phyloP scores from a whole-genome alignment of 1,140 invertebrate genomes.

The Diploscapter pachys region DNA sequence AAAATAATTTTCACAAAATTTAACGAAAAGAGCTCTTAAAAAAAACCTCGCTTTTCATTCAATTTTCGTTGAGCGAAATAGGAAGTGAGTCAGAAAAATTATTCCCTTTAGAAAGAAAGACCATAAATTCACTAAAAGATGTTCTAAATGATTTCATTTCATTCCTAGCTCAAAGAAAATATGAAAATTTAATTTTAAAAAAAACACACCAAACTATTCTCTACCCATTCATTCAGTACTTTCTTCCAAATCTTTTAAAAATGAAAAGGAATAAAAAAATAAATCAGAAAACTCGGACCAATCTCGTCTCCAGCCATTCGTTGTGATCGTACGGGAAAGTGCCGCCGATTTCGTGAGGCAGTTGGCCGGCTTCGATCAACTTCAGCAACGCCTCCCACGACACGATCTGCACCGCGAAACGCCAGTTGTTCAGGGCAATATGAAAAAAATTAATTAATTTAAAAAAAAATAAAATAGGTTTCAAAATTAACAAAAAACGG shows the following conservation, averaged over 20 bases:
- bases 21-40: background rate
- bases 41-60: background rate
- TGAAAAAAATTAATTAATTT: conserved; percentile 64
- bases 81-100: no score
- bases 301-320: conserved; percentile 88
- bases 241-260: conserved; percentile 90
- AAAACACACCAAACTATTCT: conserved; percentile 71
- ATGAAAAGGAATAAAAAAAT: conserved; percentile 63
- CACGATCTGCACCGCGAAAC: conserved; percentile 94
- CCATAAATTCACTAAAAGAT: no score
- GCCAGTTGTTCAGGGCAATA: conserved; percentile 59
- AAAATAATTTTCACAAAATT: background rate
- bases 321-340: conserved; percentile 88
- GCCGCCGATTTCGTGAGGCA: conserved; percentile 88
- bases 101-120: no score
- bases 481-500: no score
- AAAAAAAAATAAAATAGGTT: conserved; percentile 74
- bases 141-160: no score
- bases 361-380: conserved; percentile 82
- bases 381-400: conserved; percentile 87
- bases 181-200: conserved; percentile 70
- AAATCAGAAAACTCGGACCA: conserved; percentile 62
- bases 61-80: background rate
- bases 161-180: conserved; percentile 14
- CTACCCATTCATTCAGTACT: conserved; percentile 83